Conservation (phyloP, 2,888 invertebrate species). For the Cephus spinipes region DNA sequence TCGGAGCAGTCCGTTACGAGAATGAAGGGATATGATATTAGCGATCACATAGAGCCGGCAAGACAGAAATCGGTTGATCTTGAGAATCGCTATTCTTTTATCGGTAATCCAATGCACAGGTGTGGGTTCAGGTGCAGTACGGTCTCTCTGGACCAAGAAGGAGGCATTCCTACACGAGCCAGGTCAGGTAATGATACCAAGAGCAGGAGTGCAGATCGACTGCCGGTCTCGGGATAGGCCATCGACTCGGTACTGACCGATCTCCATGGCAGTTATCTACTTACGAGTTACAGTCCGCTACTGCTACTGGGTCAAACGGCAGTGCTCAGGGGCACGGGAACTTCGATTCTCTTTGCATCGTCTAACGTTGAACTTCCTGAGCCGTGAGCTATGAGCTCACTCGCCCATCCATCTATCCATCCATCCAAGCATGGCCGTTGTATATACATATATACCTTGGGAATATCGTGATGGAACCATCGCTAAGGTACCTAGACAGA, state of each 20-base stretch:
- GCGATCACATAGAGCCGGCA: neutral
- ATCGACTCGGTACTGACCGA: constrained; percentile 45
- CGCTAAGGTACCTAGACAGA: neutral
- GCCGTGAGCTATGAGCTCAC: neutral
- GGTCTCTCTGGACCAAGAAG: constrained; percentile 12
- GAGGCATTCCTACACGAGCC: constrained; percentile 53
- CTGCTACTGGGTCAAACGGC: constrained; percentile 57
- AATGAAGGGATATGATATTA: neutral
- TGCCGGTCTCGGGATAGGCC: constrained; percentile 23
- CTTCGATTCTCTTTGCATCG: constrained; percentile 28
- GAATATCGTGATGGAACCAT: neutral
- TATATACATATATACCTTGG: neutral
- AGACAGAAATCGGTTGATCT: neutral
- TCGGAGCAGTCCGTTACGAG: neutral
- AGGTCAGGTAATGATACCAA: constrained; percentile 49
- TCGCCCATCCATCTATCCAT: neutral
- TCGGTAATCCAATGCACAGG: neutral
- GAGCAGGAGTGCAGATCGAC: constrained; percentile 28
- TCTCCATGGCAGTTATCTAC: constrained; percentile 55
- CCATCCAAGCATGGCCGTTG: neutral
- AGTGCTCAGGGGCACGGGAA: constrained; percentile 52
- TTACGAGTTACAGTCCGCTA: constrained; percentile 51
- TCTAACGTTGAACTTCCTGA: neutral
- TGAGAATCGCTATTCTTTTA: neutral
- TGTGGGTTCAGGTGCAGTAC: neutral